Evolutionary conservation across 1,140 invertebrate genomes (phyloP), one percentile per base, ranked within the genome.

Genomic region (Hormaphis cornu): DNA sequence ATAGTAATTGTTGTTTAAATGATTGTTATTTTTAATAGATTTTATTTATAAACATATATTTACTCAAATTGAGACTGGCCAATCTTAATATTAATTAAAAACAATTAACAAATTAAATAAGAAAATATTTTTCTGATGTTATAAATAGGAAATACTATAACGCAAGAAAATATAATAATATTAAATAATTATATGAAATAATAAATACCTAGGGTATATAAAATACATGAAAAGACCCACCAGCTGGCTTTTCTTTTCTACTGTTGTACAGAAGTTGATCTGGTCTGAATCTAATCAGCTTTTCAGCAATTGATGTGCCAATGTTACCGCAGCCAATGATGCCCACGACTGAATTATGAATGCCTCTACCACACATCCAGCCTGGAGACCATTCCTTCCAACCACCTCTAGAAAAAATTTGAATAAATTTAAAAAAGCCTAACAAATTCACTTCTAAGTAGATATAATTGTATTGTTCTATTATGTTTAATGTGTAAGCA

Each of bases 311-410:
- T 70, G 85, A 87, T 74, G 85, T 82, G 0, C 91, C 93, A 59
- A 95, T 94, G 74, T 90, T 80, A 12, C 93, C 93, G 72, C 93
- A 84, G 33, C 93, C 93, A 8, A 90, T 86, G 70, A 97, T 88
- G 12, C 94, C 94, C 10, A 97, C 86, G 26, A 89, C 91, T 1
- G 89, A 84, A 16, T 83, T 84, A 44, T 84, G 83, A 7, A 97
- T 77, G 1, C 87, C 88, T 52, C 85, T 85, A 0, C 94, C 94
- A 75, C 89, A 93, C 88, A 97, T 88, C 86, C 89, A 95, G 54
- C 84, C 83, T 1, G 93, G 93, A 6, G 87, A 84, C 94, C 94
- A 98, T 0, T 88, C 83, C 69, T 82, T 84, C 91, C 54, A 58
- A 16, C 33, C 20, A 4, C 54, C 54, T n/a, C 54, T 58, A 40